Conservation (phyloP, 2,797 vertebrate genomes). For the Acridotheres tristis region DNA sequence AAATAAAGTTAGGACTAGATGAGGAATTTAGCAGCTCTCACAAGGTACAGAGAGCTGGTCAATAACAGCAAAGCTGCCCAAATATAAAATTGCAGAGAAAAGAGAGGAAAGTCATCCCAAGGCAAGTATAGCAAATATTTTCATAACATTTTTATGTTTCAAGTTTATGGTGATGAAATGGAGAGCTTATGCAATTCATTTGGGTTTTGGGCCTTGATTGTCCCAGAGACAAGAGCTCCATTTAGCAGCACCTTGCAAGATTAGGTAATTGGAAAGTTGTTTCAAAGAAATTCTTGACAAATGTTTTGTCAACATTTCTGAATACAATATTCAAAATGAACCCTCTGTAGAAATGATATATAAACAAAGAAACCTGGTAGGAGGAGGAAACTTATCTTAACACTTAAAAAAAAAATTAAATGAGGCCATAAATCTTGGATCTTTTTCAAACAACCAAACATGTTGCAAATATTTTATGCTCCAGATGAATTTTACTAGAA, state of each 20-base stretch:
- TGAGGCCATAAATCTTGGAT: not conserved
- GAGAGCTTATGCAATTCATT: not conserved
- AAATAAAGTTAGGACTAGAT: not conserved
- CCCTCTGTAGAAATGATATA: not conserved
- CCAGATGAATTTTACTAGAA: not conserved
- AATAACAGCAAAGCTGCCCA: not conserved
- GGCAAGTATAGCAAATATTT: not conserved
- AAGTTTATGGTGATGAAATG: not conserved
- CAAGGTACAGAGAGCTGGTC: not conserved
- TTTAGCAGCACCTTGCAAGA: not conserved
- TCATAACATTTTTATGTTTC: not conserved
- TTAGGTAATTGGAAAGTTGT: not conserved
- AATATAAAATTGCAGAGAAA: not conserved
- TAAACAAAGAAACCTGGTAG: not conserved
- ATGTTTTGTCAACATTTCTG: conserved; percentile 35
- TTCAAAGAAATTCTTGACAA: conserved; percentile 32
- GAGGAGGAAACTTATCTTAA: not conserved
- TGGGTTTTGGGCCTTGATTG: not conserved
- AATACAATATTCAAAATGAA: not conserved
- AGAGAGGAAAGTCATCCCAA: not conserved
- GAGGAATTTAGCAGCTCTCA: not conserved
- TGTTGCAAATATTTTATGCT: not conserved
- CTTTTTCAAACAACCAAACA: not conserved
- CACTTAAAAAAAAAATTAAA: not conserved
- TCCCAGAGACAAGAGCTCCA: not conserved